phyloP scores from a whole-genome alignment of 1,140 invertebrate genomes.

The Trichomalopsis sarcophagae region DNA sequence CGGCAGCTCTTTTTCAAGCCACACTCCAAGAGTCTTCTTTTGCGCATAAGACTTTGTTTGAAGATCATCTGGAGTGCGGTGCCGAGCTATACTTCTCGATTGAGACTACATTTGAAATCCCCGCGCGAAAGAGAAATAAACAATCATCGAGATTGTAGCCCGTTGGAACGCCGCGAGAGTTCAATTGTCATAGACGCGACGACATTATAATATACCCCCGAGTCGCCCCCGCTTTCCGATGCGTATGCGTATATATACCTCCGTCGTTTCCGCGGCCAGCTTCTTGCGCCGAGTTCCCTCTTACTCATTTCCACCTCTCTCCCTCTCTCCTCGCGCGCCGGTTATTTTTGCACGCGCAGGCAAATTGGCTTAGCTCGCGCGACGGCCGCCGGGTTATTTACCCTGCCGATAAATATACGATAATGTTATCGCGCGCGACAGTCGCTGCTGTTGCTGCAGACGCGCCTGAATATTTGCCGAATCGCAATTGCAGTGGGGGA shows the following conservation, averaged over 20 bases:
- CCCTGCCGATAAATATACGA: constrained; percentile 64
- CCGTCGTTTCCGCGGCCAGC: constrained; percentile 47
- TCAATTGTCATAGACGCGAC: constrained; percentile 38
- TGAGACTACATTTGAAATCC: background rate
- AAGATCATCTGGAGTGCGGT: constrained; percentile 50
- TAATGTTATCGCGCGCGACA: constrained; percentile 60
- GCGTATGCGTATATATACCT: background rate
- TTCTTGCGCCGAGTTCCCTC: constrained; percentile 46
- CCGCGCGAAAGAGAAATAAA: constrained; percentile 43
- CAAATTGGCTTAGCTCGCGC: constrained; percentile 53
- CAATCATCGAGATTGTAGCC: background rate
- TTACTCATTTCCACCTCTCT: background rate
- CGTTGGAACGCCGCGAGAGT: constrained; percentile 43
- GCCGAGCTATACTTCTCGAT: background rate
- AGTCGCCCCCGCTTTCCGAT: constrained; percentile 31
- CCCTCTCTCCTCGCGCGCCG: background rate
- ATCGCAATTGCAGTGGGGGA: background rate
- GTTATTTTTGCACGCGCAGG: constrained; percentile 53
- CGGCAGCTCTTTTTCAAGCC: background rate
- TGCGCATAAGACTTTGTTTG: constrained; percentile 62
- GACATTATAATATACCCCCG: background rate
- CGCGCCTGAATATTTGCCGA: constrained; percentile 29
- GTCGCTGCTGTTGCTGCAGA: constrained; percentile 10
- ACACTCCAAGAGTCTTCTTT: too few species aligned
- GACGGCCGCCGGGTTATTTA: constrained; percentile 60